phyloP scores from a whole-genome alignment of 1,140 invertebrate species.

The Danaus melanippus region DNA sequence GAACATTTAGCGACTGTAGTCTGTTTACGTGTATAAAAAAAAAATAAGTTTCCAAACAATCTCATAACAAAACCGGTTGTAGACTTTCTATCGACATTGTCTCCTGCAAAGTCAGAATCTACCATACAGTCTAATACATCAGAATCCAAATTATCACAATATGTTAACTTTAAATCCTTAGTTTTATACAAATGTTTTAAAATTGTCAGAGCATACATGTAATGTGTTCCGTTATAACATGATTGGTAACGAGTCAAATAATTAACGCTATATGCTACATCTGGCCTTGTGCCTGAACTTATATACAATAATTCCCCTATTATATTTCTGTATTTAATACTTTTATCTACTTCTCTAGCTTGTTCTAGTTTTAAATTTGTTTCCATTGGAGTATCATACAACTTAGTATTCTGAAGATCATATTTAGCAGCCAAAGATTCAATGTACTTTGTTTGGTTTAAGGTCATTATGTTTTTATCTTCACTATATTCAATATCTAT shows the following conservation, averaged over 20 bases:
- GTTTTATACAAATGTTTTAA: conserved; percentile 46
- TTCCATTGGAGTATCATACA: too few species aligned
- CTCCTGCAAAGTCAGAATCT: conserved; percentile 50
- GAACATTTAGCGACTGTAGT: conserved; percentile 34
- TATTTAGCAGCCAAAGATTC: too few species aligned
- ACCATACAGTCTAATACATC: conserved; percentile 44
- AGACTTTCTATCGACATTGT: conserved; percentile 47
- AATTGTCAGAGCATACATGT: conserved; percentile 42
- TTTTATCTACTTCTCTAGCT: too few species aligned
- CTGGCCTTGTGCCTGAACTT: conserved; percentile 10
- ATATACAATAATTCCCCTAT: too few species aligned
- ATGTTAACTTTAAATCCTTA: conserved; percentile 46
- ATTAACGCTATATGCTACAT: conserved; percentile 44
- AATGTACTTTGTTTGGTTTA: too few species aligned
- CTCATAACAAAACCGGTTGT: conserved; percentile 45
- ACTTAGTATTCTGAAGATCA: too few species aligned
- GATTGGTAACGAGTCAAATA: conserved; percentile 46
- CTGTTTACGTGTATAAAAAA: conserved; percentile 40
- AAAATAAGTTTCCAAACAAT: conserved; percentile 41
- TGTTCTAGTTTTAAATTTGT: too few species aligned
- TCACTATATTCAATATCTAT: too few species aligned
- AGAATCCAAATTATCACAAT: conserved; percentile 28
- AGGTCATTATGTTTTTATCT: too few species aligned
- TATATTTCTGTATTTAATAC: too few species aligned
- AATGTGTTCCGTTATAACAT: conserved; percentile 47